Percentiles rank a stretch among this genome's conserved stretches.
Evolutionary conservation across 1,140 invertebrate genomes (phyloP).

Genomic region (Dendrolimus kikuchii): DNA sequence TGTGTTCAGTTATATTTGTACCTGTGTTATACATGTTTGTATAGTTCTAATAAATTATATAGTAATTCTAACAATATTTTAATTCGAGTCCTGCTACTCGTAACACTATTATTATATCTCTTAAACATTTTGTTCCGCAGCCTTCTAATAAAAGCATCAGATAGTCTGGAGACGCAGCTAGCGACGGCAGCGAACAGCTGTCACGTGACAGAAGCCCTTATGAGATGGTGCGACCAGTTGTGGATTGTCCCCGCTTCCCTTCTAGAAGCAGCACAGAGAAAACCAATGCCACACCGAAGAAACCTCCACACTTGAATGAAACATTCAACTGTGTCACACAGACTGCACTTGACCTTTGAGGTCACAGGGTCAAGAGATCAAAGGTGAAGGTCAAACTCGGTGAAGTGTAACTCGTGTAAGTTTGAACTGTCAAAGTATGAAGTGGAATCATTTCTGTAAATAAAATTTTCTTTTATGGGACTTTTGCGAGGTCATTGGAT

Average conservation of each 20-base stretch:
- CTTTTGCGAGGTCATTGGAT: background rate
- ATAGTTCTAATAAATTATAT: no score
- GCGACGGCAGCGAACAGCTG: conserved; percentile 88
- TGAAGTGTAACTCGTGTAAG: background rate
- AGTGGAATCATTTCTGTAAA: background rate
- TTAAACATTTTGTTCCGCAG: conserved; percentile 33
- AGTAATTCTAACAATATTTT: no score
- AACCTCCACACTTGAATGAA: conserved; percentile 44
- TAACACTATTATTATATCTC: background rate
- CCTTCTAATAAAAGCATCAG: conserved; percentile 70
- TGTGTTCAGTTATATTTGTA: no score
- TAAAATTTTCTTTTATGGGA: background rate
- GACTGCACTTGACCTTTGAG: conserved; percentile 8
- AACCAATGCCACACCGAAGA: conserved; percentile 41
- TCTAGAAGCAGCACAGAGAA: conserved; percentile 40
- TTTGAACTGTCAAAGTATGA: background rate
- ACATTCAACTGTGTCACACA: background rate
- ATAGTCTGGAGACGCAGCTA: conserved; percentile 80
- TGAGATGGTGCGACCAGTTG: conserved; percentile 80
- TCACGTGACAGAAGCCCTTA: conserved; percentile 84
- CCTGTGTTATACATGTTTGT: no score
- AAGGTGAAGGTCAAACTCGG: conserved; percentile 13
- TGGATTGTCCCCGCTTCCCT: conserved; percentile 83
- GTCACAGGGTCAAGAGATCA: background rate
- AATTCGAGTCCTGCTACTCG: no score